Conservation (phyloP, 2,797 vertebrate species). For the Apogon hyalosoma region DNA sequence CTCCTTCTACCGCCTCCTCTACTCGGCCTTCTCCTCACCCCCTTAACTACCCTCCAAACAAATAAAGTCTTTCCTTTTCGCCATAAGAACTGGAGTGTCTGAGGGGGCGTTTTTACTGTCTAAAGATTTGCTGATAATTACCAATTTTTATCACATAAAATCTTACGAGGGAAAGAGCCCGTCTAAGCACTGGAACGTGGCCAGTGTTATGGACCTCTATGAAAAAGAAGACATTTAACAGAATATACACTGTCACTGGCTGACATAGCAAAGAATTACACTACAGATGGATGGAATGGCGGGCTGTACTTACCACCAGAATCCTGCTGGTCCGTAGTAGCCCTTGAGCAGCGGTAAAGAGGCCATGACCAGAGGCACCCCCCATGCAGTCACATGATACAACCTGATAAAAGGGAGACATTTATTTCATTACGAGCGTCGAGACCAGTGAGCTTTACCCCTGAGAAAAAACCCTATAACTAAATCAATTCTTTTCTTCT, state of each 20-base stretch:
- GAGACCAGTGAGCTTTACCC: constrained; percentile 25
- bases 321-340: constrained; percentile 84
- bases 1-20: constrained; percentile 72
- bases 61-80: constrained; percentile 60
- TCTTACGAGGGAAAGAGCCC: constrained; percentile 27
- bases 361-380: constrained; percentile 81
- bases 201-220: constrained; percentile 38
- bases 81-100: constrained; percentile 15
- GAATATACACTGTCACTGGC: constrained; percentile 34
- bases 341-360: constrained; percentile 81
- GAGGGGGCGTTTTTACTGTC: constrained; percentile 45
- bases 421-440: constrained; percentile 52
- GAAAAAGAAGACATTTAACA: constrained; percentile 43
- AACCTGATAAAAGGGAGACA: constrained; percentile 70
- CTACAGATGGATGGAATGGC: background rate
- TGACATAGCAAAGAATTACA: constrained; percentile 17
- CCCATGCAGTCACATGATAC: constrained; percentile 84
- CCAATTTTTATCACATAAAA: constrained; percentile 71
- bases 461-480: constrained; percentile 17
- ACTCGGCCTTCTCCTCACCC: constrained; percentile 57
- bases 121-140: constrained; percentile 80
- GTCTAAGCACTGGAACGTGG: constrained; percentile 46
- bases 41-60: constrained; percentile 66
- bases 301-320: constrained; percentile 80
- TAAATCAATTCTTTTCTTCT: constrained; percentile 55